Evolutionary conservation across 2,113 vertebrate genomes (phyloP), one percentile per base, ranked within the genome.

Genomic region (Cromileptes altivelis): DNA sequence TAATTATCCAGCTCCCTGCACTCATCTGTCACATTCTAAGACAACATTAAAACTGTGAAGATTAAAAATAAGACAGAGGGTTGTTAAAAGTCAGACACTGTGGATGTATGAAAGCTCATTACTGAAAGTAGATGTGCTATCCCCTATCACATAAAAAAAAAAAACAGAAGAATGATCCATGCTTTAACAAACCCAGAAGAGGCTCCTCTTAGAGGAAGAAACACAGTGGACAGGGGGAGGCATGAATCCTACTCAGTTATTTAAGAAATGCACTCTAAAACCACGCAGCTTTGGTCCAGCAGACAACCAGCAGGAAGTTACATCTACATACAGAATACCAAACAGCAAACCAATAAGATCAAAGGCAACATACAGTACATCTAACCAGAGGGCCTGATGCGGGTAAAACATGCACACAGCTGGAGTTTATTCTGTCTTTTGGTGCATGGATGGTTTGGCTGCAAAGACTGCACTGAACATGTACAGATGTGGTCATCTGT

Each of bases 81-180:
- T 45, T 45, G 42, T 45, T 45, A 45, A 42, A 42, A 90, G 78
- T 82, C 78, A 71, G 56, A 82, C 73, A 33, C 30, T 62, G 61
- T 67, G 63, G 49, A 82, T 21, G 58, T 77, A 82, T 62, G 63
- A 73, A 83, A 78, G 72, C 89, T 89, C 81, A 81, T 91, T 89
- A 89, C 71, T 71, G 64, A 55, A 37, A 40, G 70, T 23, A 49
- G 75, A 82, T 5, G 65, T 14, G 67, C 57, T 82, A 72, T 76
- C 1, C 18, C 10, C 37, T 60, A 40, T 70, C 5, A 3, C 64
- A 37, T 71, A 56, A 70, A 88, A 55, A 4, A 56, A 70, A 88
- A 55, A 4, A 50, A 23, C 14, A 27, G 47, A 68, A 58, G 42
- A 86, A 58, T 65, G 78, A 86, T 91, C 49, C 2, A 1, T 14